phyloP scores from a whole-genome alignment of 2,113 vertebrate genomes.

The Falco punctatus region DNA sequence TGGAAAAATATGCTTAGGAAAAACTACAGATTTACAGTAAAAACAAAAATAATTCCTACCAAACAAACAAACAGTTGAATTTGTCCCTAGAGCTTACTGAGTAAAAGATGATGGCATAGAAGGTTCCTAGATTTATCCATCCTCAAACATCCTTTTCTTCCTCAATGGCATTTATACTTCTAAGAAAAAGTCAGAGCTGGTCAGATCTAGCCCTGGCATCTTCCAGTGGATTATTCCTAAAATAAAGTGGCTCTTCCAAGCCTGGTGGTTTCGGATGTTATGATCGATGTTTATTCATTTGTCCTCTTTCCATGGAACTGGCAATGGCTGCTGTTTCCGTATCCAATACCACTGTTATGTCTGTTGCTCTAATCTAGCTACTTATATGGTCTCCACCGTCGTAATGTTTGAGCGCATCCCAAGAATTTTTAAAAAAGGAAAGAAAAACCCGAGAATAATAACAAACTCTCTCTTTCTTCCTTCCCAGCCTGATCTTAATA shows the following conservation, averaged over 20 bases:
- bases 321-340: slow-evolving; percentile 19
- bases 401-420: neutral
- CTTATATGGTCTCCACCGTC: neutral
- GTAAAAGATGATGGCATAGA: neutral
- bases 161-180: neutral
- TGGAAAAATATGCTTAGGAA: neutral
- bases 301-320: slow-evolving; percentile 38
- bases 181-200: slow-evolving; percentile 6
- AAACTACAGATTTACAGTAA: slow-evolving; percentile 19
- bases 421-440: neutral
- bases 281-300: neutral
- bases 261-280: slow-evolving; percentile 36
- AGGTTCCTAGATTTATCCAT: neutral
- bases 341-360: slow-evolving; percentile 43
- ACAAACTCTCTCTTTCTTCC: neutral
- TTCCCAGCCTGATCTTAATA: neutral
- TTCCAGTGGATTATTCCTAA: slow-evolving; percentile 36
- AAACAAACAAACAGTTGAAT: neutral
- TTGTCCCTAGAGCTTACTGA: neutral
- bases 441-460: neutral
- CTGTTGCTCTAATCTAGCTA: slow-evolving; percentile 32
- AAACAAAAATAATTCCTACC: neutral
- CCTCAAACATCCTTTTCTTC: neutral
- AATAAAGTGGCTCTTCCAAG: slow-evolving; percentile 57
- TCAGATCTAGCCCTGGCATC: neutral